Evolutionary conservation across 2,888 invertebrate genomes (phyloP), one percentile per base, ranked within the genome.

Genomic region (Tridacna crocea): DNA sequence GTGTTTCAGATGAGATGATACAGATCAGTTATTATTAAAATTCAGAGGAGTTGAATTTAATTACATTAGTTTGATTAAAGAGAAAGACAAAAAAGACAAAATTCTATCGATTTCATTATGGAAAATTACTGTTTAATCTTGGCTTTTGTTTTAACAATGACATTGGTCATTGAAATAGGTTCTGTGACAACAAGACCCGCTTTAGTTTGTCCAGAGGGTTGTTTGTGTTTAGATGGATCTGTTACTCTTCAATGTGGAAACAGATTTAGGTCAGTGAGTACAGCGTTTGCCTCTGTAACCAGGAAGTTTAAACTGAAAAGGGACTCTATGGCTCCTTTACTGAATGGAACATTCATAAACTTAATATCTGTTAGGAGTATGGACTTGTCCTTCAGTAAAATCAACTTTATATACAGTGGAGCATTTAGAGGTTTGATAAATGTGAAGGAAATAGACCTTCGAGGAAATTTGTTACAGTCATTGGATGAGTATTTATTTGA

Each of bases 401-500:
- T 90, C 55, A 87, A 84, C 72, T 82, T 63, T 47, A 63, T 90
- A 46, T 80, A 87, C 24, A 80, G 60, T 66, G 80, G 85, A 26
- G 87, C 84, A 0, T 88, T 90, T 73, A 63, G 60, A 13, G 84
- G 85, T 58, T 80, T 90, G 26, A 72, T 75, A 17, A 75, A 85
- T 19, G 70, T 90, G 22, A 84, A 79, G 74, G 73, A 72, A 27
- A 70, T 90, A 36, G 66, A 79, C 77, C 72, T 90, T 19, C 77
- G 80, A 26, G 80, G 83, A n/a, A 92, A 92, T 80, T 76, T 77
- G 19, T 81, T 92, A 12, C 77, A 82, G 46, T 61, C 75, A 10
- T 72, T 92, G 24, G 87, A 90, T 60, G 82, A 87, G 77, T 77
- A 88, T 27, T 47, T 90, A 24, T 91, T 92, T 81, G 63, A 83